Evolutionary conservation across 2,888 invertebrate species (phyloP).

Genomic region (Allygus modestus): DNA sequence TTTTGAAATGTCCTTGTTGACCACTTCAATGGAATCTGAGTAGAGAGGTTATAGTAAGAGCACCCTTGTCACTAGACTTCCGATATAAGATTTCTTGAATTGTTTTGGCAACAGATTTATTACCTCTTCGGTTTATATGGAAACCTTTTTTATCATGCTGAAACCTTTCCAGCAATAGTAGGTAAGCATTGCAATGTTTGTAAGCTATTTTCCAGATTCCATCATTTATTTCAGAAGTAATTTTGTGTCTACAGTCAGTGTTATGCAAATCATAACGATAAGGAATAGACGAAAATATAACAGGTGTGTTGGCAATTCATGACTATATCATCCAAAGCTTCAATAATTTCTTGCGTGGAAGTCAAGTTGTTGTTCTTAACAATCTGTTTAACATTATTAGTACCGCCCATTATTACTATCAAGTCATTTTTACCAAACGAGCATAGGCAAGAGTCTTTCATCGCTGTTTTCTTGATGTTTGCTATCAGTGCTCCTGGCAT

Average conservation of each 20-base stretch:
- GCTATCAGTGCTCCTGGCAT: slow-evolving; percentile 7
- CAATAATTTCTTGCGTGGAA: background rate
- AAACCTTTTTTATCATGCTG: slow-evolving; percentile 5
- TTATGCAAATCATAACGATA: slow-evolving; percentile 12
- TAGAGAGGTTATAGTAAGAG: no score
- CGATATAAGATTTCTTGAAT: background rate
- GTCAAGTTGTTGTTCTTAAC: no score
- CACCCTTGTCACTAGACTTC: no score
- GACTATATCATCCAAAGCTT: background rate
- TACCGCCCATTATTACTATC: background rate
- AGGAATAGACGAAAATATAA: background rate
- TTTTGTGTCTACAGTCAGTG: background rate
- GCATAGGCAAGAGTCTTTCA: background rate
- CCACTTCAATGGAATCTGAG: no score
- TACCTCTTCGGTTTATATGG: slow-evolving; percentile 10
- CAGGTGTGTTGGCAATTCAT: background rate
- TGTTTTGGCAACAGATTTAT: background rate
- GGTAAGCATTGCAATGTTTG: background rate
- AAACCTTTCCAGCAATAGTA: background rate
- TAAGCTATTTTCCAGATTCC: slow-evolving; percentile 4
- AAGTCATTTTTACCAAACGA: background rate
- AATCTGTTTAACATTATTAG: background rate
- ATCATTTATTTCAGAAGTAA: slow-evolving; percentile 7
- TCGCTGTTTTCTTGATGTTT: background rate
- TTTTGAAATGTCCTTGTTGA: no score